These are phyloP conservation scores for Chromis chromis DNA, from an alignment of 2,797 vertebrate species.

Conservation along the genomic window DNA sequence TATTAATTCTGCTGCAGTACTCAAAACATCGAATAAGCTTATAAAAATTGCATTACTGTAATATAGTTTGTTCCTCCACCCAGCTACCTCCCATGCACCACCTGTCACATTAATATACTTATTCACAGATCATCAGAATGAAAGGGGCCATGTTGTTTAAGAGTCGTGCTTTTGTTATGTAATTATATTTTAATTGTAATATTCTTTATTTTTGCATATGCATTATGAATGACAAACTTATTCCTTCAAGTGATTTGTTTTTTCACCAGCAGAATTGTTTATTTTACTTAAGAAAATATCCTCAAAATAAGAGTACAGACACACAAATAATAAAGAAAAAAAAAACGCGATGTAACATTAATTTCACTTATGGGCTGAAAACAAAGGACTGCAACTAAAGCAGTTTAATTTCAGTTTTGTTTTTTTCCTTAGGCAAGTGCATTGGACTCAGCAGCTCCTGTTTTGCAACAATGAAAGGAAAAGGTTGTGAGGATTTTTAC, in stretches of 20 bases:
- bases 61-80: neutral
- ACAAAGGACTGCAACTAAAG: constrained; percentile 3
- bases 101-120: too few species aligned
- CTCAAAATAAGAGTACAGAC: neutral
- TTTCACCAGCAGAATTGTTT: neutral
- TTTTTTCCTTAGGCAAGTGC: constrained; percentile 12
- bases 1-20: too few species aligned
- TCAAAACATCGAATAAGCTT: too few species aligned
- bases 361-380: neutral
- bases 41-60: neutral
- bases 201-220: neutral
- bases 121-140: too few species aligned
- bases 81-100: too few species aligned
- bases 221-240: neutral
- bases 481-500: constrained; percentile 17
- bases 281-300: neutral
- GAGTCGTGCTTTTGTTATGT: neutral
- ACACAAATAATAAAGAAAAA: neutral
- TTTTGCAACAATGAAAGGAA: constrained; percentile 30
- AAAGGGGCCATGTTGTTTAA: neutral
- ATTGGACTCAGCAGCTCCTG: constrained; percentile 10
- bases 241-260: too few species aligned
- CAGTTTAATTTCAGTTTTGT: neutral
- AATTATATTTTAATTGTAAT: neutral
- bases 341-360: neutral